A percentile compares a stretch with the other conserved stretches of the same genome.
phyloP scores from a whole-genome alignment of 2,888 invertebrate genomes.

The Neelides folsomi region DNA sequence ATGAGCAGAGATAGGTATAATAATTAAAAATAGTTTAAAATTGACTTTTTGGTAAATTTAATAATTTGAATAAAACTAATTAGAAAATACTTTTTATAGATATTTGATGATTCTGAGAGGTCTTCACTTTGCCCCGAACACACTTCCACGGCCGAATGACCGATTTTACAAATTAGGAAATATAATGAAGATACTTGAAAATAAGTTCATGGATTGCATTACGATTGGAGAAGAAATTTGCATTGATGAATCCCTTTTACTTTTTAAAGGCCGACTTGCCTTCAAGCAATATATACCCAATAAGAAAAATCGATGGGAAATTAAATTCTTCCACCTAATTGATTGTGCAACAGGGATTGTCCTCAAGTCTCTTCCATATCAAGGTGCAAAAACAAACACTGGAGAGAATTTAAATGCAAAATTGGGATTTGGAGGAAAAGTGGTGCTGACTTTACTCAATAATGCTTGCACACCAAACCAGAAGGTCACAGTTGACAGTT shows the following conservation, averaged over 20 bases:
- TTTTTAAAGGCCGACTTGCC: slow-evolving; percentile 15
- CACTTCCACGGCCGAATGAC: neutral
- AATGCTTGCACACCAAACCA: neutral
- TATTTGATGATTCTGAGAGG: slow-evolving; percentile 9
- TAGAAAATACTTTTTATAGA: neutral
- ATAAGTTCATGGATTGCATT: slow-evolving; percentile 4
- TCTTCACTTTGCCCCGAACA: slow-evolving; percentile 1
- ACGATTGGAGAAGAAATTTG: slow-evolving; percentile 8
- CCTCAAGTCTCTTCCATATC: slow-evolving; percentile 11
- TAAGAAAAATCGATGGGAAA: slow-evolving; percentile 18
- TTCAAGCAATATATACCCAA: slow-evolving; percentile 20
- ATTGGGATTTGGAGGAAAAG: neutral
- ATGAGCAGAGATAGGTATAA: no score
- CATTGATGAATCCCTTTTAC: slow-evolving; percentile 17
- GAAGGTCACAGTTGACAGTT: no score
- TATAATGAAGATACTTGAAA: slow-evolving; percentile 3
- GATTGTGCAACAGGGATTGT: slow-evolving; percentile 8
- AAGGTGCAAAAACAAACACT: slow-evolving; percentile 9
- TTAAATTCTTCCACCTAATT: slow-evolving; percentile 15
- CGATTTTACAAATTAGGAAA: slow-evolving; percentile 13
- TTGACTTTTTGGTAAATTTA: no score
- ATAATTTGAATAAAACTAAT: no score
- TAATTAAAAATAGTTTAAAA: no score
- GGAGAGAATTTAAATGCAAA: neutral
- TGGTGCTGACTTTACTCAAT: neutral